These are phyloP conservation scores for Microtus montanus DNA, from an alignment of 2,113 vertebrate species.

Conservation along the genomic window DNA sequence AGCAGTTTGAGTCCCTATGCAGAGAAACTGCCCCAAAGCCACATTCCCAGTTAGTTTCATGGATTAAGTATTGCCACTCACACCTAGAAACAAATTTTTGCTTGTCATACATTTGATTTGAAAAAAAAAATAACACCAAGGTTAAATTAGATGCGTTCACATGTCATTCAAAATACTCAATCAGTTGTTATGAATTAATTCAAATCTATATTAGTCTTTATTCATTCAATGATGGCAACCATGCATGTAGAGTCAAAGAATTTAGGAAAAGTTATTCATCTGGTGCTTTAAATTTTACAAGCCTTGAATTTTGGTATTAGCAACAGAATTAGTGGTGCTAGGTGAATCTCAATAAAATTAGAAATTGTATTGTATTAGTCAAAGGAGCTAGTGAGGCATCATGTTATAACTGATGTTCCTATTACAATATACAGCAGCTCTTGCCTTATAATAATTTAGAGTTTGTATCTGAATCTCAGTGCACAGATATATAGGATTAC, in stretches of 20 bases:
- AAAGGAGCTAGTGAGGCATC: neutral
- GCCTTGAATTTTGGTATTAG: neutral
- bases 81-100: conserved; percentile 55
- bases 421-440: neutral
- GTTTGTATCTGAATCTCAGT: neutral
- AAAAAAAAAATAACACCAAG: neutral
- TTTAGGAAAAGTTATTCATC: neutral
- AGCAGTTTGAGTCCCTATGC: conserved; percentile 67
- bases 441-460: conserved; percentile 18
- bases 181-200: neutral
- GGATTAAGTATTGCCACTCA: conserved; percentile 68
- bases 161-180: neutral
- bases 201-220: conserved; percentile 16
- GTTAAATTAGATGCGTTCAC: neutral
- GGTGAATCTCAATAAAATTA: conserved; percentile 11
- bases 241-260: neutral
- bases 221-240: neutral
- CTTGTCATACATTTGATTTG: neutral
- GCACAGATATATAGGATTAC: neutral
- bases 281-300: neutral
- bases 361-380: neutral
- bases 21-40: conserved; percentile 62
- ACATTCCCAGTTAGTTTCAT: conserved; percentile 60
- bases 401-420: neutral
- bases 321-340: conserved; percentile 5